Percentiles rank a stretch among this genome's conserved stretches.
Evolutionary conservation across 2,113 vertebrate genomes (phyloP).

Genomic region (Malurus alboscapulatus): DNA sequence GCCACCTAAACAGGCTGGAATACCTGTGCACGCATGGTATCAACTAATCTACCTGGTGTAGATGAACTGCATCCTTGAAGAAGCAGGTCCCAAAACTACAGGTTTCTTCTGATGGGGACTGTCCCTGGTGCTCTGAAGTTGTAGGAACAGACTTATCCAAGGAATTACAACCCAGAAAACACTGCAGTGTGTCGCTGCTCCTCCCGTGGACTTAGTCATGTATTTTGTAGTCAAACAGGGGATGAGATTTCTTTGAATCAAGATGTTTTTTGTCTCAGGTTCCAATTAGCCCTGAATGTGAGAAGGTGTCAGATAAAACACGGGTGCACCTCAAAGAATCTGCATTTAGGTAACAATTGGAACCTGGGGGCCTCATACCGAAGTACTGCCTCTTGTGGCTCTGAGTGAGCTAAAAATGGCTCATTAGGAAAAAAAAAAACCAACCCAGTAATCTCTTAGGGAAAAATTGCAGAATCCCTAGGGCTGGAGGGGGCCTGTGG

Average conservation of each 20-base stretch:
- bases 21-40: fast-evolving
- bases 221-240: neutral
- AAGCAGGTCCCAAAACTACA: fast-evolving
- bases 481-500: neutral
- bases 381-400: neutral
- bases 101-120: fast-evolving
- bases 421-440: neutral
- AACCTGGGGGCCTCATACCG: fast-evolving
- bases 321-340: fast-evolving
- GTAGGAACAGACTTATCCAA: fast-evolving
- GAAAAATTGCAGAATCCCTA: neutral
- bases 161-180: neutral
- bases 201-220: fast-evolving
- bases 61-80: neutral
- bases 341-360: neutral
- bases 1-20: fast-evolving
- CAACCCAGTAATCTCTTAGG: too few species aligned
- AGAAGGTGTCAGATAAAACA: too few species aligned
- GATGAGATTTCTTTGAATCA: neutral
- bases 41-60: neutral
- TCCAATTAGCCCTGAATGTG: fast-evolving
- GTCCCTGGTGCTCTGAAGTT: too few species aligned
- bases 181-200: fast-evolving
- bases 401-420: neutral
- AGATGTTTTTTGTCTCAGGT: neutral